Conservation (phyloP, 2,113 vertebrate species). For the Scartelaos histophorus region DNA sequence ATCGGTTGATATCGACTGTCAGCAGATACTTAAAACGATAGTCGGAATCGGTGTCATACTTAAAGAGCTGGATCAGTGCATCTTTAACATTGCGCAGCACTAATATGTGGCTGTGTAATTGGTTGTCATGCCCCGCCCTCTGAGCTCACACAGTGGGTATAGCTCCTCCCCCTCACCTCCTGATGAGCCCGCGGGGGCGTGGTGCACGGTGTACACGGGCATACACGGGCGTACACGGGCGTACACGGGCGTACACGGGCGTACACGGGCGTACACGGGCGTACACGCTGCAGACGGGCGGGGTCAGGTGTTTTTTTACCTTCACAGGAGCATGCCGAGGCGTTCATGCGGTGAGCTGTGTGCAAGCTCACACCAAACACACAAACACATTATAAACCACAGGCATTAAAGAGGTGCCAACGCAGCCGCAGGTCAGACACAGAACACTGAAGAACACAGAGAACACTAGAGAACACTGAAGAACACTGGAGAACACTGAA, state of each 20-base stretch:
- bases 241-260: no score
- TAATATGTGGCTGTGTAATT: neutral
- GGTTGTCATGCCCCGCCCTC: conserved; percentile 6
- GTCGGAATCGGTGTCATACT: no score
- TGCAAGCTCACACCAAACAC: neutral
- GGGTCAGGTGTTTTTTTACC: conserved; percentile 19
- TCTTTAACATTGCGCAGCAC: no score
- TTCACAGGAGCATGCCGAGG: conserved; percentile 32
- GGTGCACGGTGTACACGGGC: no score
- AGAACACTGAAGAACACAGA: no score
- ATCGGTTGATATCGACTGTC: no score
- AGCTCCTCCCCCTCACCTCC: conserved; percentile 57
- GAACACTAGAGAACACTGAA: no score
- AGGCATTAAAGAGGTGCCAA: neutral
- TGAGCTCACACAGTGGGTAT: conserved; percentile 41
- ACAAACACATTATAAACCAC: neutral
- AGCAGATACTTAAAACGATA: no score
- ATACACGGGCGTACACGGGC: neutral
- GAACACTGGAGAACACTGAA: no score
- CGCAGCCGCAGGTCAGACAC: no score
- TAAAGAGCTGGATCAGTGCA: no score
- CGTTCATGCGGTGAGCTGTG: neutral
- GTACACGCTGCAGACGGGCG: conserved; percentile 43
- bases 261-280: conserved; percentile 31
- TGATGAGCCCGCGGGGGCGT: conserved; percentile 22